Percentiles rank a stretch among this genome's conserved stretches.
Conservation (phyloP, 2,888 invertebrate species). For the Lepidochrysops patricia region DNA sequence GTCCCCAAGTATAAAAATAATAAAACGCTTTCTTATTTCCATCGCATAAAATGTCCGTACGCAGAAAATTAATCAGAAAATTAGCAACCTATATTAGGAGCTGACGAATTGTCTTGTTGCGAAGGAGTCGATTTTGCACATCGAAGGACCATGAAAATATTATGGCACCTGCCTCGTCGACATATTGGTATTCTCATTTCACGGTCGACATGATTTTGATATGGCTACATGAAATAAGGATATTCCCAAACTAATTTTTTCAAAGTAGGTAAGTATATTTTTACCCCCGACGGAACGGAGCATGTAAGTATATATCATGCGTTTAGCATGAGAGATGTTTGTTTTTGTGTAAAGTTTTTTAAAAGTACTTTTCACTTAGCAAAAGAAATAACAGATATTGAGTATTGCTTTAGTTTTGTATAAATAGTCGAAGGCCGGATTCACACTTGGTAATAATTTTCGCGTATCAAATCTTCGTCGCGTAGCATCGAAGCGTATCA, state of each 20-base stretch:
- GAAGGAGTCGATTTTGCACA: background rate
- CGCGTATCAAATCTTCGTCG: no score
- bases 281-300: no score
- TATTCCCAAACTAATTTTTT: background rate
- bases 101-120: background rate
- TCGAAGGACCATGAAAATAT: background rate
- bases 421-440: no score
- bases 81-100: background rate
- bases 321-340: no score
- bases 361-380: no score
- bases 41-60: background rate
- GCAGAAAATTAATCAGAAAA: constrained; percentile 7
- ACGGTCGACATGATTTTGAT: background rate
- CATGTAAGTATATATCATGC: no score
- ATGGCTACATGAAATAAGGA: background rate
- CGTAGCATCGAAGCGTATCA: no score
- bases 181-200: background rate
- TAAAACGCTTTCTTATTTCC: background rate
- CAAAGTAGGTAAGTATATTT: no score
- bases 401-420: no score
- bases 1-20: background rate
- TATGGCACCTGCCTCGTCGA: background rate
- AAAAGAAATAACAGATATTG: no score
- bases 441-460: no score
- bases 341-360: no score